Evolutionary conservation across 2,888 invertebrate species (phyloP), one percentile per base, ranked within the genome.

Genomic region (Dinocampus coccinellae): DNA sequence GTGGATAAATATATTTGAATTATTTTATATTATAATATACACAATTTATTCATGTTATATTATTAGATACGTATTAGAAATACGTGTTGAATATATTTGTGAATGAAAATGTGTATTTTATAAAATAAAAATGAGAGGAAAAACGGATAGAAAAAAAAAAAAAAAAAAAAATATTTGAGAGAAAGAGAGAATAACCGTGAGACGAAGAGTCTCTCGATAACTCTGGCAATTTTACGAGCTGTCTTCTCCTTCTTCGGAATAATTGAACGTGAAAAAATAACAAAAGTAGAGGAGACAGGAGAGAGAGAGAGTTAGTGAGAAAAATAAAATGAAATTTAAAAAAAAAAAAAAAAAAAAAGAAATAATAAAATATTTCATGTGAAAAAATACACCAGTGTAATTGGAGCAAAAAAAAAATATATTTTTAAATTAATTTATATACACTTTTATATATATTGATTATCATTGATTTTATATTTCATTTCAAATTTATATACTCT

Each of bases 211-310:
- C 62, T 67, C 62, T 55, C 71, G 61, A 71, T 71, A 71, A 71
- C 71, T 71, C 60, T 71, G 34, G 62, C 67, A 24, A 71, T 71
- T 71, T 71, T 71, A 71, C 60, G 71, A 71, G 71, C 71, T 71
- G 71, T 71, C 71, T 67, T 71, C 66, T 71, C 67, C 71, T 71
- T 62, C 65, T 57, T 70, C 36, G 52, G 60, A 66, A 61, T 33
- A 71, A 67, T 71, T 24, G 67, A 71, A 67, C 61, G 42, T 53
- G 20, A 39, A 67, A 66, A 33, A 71, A 71, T n/a, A 71, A 36
- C 16, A 26, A 60, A 61, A 65, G 33, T 29, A 3, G 7, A 4
- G 7, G 7, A 29, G 7, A 62, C 13, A 13, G n/a, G n/a, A n/a
- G n/a, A n/a, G n/a, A n/a, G n/a, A n/a, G n/a, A n/a, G n/a, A n/a